A percentile compares a stretch with the other conserved stretches of the same genome.
These are phyloP conservation scores for Malurus elegans DNA, from an alignment of 2,113 vertebrate genomes.

Conservation along the genomic window DNA sequence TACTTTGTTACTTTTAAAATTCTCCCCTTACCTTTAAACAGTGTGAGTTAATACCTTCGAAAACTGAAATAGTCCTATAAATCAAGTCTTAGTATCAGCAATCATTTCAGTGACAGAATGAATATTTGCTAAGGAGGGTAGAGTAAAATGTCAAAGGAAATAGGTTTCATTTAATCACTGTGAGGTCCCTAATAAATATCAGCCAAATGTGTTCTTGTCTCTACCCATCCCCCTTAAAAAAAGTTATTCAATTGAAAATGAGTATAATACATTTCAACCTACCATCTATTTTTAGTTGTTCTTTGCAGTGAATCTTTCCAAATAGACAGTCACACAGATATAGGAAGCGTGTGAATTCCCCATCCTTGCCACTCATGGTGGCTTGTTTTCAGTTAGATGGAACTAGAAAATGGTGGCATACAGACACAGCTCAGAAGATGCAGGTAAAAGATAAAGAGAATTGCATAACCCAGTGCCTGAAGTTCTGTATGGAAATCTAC, in stretches of 20 bases:
- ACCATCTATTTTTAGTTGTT: conserved; percentile 25
- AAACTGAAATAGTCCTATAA: not conserved
- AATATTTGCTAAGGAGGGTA: not conserved
- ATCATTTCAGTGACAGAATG: not conserved
- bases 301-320: not conserved
- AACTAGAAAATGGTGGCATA: not conserved
- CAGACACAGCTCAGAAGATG: not conserved
- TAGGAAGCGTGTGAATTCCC: not conserved
- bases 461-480: not conserved
- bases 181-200: conserved; percentile 19
- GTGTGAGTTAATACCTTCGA: not conserved
- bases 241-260: not conserved
- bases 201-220: not conserved
- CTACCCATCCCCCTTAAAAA: not conserved
- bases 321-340: not conserved
- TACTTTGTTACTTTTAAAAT: not conserved
- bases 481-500: not conserved
- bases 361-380: not conserved
- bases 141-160: conserved; percentile 17
- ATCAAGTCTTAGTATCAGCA: not conserved
- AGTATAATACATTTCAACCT: conserved; percentile 15
- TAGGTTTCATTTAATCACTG: not conserved
- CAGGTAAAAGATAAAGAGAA: not conserved
- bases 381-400: not conserved
- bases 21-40: not conserved